These are phyloP conservation scores for Mamestra configurata DNA, from an alignment of 1,140 invertebrate species.

Conservation along the genomic window DNA sequence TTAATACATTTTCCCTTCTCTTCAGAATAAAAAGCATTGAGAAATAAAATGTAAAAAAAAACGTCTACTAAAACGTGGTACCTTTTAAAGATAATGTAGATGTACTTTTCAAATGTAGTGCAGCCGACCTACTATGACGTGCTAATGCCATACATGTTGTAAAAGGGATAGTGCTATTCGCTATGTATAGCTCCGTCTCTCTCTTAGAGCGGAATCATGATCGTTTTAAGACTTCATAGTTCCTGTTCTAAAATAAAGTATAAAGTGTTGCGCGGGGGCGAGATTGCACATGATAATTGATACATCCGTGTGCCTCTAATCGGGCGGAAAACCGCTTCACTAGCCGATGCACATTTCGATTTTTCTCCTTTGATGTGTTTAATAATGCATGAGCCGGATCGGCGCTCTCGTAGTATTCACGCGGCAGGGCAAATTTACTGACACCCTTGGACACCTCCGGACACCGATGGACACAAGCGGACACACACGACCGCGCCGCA, in stretches of 20 bases:
- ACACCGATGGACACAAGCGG: background rate
- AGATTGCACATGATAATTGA: constrained; percentile 79
- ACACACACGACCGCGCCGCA: constrained; percentile 30
- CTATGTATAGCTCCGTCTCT: too few species aligned
- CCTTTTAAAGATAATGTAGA: too few species aligned
- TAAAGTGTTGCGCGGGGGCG: constrained; percentile 50
- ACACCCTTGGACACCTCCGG: constrained; percentile 2
- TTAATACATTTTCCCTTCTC: too few species aligned
- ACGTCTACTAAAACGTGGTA: too few species aligned
- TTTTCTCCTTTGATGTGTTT: constrained; percentile 88
- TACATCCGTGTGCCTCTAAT: constrained; percentile 78
- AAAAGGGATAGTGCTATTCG: too few species aligned
- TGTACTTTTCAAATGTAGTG: too few species aligned
- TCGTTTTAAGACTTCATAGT: too few species aligned
- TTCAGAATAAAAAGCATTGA: too few species aligned
- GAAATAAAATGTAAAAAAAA: too few species aligned
- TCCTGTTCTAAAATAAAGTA: constrained; percentile 34
- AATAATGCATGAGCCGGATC: constrained; percentile 83
- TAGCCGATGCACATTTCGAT: constrained; percentile 84
- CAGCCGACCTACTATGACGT: too few species aligned
- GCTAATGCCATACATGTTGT: too few species aligned
- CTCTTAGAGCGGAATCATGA: too few species aligned
- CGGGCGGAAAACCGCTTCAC: constrained; percentile 84
- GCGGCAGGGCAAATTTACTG: constrained; percentile 53
- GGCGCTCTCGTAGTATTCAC: constrained; percentile 66